Evolutionary conservation across 2,797 vertebrate genomes (phyloP).

Genomic region (Mastacembelus armatus): DNA sequence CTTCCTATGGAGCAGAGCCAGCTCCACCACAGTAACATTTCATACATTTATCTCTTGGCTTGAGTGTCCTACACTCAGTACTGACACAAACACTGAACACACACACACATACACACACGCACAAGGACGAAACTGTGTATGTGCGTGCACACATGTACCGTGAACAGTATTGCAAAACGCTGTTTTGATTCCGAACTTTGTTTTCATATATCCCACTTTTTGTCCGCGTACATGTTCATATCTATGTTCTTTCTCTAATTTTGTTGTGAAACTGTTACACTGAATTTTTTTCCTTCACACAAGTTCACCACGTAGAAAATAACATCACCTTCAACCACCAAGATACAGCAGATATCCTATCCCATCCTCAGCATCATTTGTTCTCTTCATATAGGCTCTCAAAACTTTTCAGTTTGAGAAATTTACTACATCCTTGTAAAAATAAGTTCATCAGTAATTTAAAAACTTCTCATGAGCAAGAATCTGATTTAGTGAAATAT

Average conservation of each 20-base stretch:
- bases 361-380: too few species aligned
- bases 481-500: too few species aligned
- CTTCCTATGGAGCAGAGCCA: slow-evolving; percentile 82
- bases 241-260: slow-evolving; percentile 22
- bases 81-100: slow-evolving; percentile 63
- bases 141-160: slow-evolving; percentile 3
- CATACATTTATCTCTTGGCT: slow-evolving; percentile 77
- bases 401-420: neutral
- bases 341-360: too few species aligned
- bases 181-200: slow-evolving; percentile 52
- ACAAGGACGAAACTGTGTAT: neutral
- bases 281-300: slow-evolving; percentile 13
- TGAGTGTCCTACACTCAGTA: slow-evolving; percentile 48
- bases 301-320: slow-evolving; percentile 22
- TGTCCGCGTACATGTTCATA: slow-evolving; percentile 29
- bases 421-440: too few species aligned
- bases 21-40: slow-evolving; percentile 81
- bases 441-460: too few species aligned
- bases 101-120: slow-evolving; percentile 15
- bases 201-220: slow-evolving; percentile 29
- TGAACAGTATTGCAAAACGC: slow-evolving; percentile 51
- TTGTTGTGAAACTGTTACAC: slow-evolving; percentile 30
- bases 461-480: too few species aligned
- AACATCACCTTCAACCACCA: slow-evolving; percentile 12
- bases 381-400: too few species aligned